Base-by-base conservation (phyloP, 2,113 vertebrate species). In the Mesoclemmys tuberculata region DNA sequence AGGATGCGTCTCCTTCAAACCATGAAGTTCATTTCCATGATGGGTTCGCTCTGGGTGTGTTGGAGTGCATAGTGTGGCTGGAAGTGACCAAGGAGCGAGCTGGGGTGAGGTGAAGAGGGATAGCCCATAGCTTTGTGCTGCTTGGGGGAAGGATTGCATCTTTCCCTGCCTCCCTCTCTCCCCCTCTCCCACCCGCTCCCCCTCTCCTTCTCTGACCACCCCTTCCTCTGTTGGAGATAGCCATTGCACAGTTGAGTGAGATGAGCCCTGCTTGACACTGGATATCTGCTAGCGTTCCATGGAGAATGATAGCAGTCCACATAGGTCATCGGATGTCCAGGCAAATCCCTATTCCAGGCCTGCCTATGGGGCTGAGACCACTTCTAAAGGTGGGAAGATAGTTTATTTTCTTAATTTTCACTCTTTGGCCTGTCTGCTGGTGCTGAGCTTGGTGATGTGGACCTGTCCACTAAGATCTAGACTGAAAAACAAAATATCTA, bases 291-390 rank as follows among this genome's bases (percentile, higher is more conserved):
- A 84, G 52, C 56, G 80, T 2, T 46, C 8, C 46, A 0, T 12
- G 89, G 79, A 52, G 52, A 18, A 0, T 10, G 77, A 26, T 82
- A 82, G 26, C 5, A 55, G 41, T 64, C 75, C 11, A 48, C 29
- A 90, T 1, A 3, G 55, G 35, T 46, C 61, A 22, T 71, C 19
- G 5, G 38, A 27, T 44, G 13, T 0, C 10, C 1, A 0, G 29
- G 22, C 78, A 13, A 0, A 52, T 52, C 51, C 56, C 56, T 58
- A 29, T 68, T 48, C 48, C 35, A 41, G 52, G 49, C 31, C 56
- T 46, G 85, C 38, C 22, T 21, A 27, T 12, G 85, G 88, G 81
- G 35, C 4, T 5, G 19, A 1, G 44, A 6, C 48, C 38, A 26
- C 82, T 92, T 35, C 44, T 82, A 58, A 58, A 29, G 27, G 56